Percentiles rank a stretch among this genome's conserved stretches.
phyloP scores from a whole-genome alignment of 2,797 vertebrate species.

The Lophotriccus pileatus region DNA sequence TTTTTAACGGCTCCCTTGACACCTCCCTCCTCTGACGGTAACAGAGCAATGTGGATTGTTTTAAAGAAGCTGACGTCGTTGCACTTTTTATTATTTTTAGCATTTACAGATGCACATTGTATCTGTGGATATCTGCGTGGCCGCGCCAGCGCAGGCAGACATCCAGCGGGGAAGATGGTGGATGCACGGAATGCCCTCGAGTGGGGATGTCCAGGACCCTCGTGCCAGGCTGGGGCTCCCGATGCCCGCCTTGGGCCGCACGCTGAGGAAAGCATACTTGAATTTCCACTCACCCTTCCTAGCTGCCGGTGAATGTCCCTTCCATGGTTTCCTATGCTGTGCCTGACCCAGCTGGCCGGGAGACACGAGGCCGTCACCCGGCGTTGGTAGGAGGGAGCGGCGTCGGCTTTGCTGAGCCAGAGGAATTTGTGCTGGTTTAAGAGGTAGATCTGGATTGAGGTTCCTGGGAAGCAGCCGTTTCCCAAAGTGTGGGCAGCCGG shows the following conservation, averaged over 20 bases:
- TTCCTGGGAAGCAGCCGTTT: background rate
- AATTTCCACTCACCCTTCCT: slow-evolving; percentile 71
- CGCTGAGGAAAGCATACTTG: slow-evolving; percentile 74
- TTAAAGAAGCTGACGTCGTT: slow-evolving; percentile 73
- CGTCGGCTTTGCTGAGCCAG: background rate
- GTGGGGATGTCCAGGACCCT: slow-evolving; percentile 27
- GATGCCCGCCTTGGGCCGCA: background rate
- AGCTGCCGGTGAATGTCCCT: slow-evolving; percentile 63
- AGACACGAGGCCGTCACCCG: background rate
- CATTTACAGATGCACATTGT: slow-evolving; percentile 76
- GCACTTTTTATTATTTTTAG: slow-evolving; percentile 77
- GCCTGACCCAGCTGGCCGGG: slow-evolving; percentile 28
- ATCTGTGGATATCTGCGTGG: slow-evolving; percentile 67
- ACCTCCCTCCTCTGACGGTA: slow-evolving; percentile 58
- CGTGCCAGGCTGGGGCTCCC: slow-evolving; percentile 36
- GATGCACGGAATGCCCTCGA: slow-evolving; percentile 47
- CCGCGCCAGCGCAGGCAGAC: slow-evolving; percentile 57
- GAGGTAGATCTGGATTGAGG: background rate
- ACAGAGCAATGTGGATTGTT: slow-evolving; percentile 69
- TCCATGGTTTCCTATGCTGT: slow-evolving; percentile 41
- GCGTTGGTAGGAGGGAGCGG: background rate
- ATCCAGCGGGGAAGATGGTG: slow-evolving; percentile 36
- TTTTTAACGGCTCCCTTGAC: slow-evolving; percentile 62
- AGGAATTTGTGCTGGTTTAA: background rate
- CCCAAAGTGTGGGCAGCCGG: background rate